These are phyloP conservation scores for Callopanchax toddi DNA, from an alignment of 2,113 vertebrate genomes.

Conservation along the genomic window DNA sequence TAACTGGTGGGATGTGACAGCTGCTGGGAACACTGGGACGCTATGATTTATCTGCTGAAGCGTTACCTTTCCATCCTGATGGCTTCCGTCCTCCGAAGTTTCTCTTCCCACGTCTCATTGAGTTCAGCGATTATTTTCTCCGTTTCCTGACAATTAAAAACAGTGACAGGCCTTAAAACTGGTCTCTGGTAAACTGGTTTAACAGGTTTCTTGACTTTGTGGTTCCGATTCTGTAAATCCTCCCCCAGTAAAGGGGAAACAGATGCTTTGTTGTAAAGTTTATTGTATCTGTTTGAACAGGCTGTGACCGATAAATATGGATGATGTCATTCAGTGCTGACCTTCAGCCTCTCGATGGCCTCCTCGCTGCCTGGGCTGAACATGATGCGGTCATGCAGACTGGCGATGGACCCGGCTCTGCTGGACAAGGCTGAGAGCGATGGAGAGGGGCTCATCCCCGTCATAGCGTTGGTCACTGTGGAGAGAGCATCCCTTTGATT, in stretches of 20 bases:
- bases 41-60: background rate
- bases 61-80: slow-evolving; percentile 96
- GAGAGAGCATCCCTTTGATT: slow-evolving; percentile 92
- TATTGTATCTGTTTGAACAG: background rate
- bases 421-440: slow-evolving; percentile 93
- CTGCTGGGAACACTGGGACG: too few species aligned
- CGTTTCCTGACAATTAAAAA: slow-evolving; percentile 84
- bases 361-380: slow-evolving; percentile 95
- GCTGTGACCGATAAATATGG: background rate
- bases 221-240: too few species aligned
- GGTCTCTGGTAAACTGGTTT: too few species aligned
- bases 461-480: slow-evolving; percentile 98
- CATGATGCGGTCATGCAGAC: slow-evolving; percentile 95
- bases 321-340: slow-evolving; percentile 53
- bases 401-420: slow-evolving; percentile 91
- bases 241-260: too few species aligned
- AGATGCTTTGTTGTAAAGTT: background rate
- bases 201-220: too few species aligned
- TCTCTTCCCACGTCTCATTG: slow-evolving; percentile 98
- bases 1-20: too few species aligned
- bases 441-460: slow-evolving; percentile 95
- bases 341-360: slow-evolving; percentile 96
- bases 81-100: slow-evolving; percentile 92
- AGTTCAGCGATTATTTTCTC: slow-evolving; percentile 98
- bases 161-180: background rate